Evolutionary conservation across 2,888 invertebrate genomes (phyloP), one percentile per base, ranked within the genome.

Genomic region (Biston stratarius): DNA sequence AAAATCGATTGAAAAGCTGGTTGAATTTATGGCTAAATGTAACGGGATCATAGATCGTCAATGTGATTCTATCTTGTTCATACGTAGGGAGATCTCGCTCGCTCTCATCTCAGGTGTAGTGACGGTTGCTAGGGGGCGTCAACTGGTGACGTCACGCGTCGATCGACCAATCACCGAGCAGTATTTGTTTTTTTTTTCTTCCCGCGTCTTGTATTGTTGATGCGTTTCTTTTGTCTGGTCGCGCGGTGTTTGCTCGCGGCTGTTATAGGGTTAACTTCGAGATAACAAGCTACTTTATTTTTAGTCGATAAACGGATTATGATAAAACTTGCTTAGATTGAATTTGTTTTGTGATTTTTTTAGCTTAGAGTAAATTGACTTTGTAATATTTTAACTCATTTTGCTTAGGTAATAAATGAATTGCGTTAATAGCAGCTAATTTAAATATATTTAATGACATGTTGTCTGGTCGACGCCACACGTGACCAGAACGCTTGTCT

Each of bases 51-150:
- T 51, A 62, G 67, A 75, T 74, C 81, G 82, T 85, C 86, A 85
- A 85, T 83, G 83, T 83, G 79, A 79, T 79, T 80, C 85, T 87
- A 85, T 90, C 90, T 85, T 84, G 81, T 83, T 87, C 85, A 75
- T 84, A 82, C 84, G 78, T 81, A 74, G 73, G 77, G 77, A 77
- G 79, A 84, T 87, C 88, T 85, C 87, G 75, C 81, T 87, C 85
- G 69, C 82, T 85, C 88, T 92, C 90, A 91, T 94, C 94, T 94
- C 94, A 86, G 86, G 87, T 88, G 85, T 89, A 87, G 92, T 86
- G 88, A 92, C 91, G 84, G 94, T 94, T 90, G 92, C 89, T 87
- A 93, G 83, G 94, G 93, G 94, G 94, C 92, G 94, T 87, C 82
- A 88, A 85, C 67, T 68, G 63, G 81, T 94, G 93, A 94, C 94